Evolutionary conservation across 2,888 invertebrate species (phyloP).

Genomic region (Melanostoma scalare): DNA sequence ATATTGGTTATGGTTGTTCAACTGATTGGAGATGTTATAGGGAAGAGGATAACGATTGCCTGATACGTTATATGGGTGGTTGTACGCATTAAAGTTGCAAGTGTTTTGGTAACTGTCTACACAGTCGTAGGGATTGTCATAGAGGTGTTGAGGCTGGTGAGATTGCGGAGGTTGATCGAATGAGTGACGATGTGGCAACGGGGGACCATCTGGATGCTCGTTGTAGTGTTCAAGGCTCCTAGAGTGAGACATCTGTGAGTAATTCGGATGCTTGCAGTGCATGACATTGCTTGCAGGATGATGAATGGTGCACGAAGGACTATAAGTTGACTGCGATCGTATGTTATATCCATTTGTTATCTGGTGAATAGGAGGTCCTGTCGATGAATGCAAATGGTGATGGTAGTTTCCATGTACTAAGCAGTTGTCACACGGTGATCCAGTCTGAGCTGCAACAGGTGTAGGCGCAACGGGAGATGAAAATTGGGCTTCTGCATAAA

Average conservation of each 20-base stretch:
- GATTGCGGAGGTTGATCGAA: slow-evolving; percentile 80
- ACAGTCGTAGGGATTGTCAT: slow-evolving; percentile 80
- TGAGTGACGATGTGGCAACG: slow-evolving; percentile 80
- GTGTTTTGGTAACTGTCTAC: slow-evolving; percentile 78
- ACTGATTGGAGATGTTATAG: slow-evolving; percentile 80
- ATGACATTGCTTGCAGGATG: slow-evolving; percentile 42
- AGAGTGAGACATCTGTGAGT: slow-evolving; percentile 80
- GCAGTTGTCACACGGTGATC: slow-evolving; percentile 73
- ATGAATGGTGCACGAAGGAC: slow-evolving; percentile 69
- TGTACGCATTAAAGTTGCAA: slow-evolving; percentile 73
- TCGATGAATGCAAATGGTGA: slow-evolving; percentile 68
- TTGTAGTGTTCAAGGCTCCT: slow-evolving; percentile 81
- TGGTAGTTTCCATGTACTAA: slow-evolving; percentile 64
- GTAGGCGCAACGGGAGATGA: slow-evolving; percentile 65
- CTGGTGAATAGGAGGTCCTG: slow-evolving; percentile 72
- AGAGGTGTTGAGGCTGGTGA: slow-evolving; percentile 75
- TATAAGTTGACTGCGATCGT: slow-evolving; percentile 51
- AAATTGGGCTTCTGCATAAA: slow-evolving; percentile 66
- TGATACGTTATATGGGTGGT: slow-evolving; percentile 80
- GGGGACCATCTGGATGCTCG: slow-evolving; percentile 76
- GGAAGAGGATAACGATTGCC: slow-evolving; percentile 81
- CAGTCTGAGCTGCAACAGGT: slow-evolving; percentile 33
- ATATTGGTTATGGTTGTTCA: slow-evolving; percentile 77
- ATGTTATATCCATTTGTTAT: slow-evolving; percentile 72
- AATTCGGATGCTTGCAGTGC: slow-evolving; percentile 62